These are phyloP conservation scores for Pogonocichla stellata DNA, from an alignment of 2,113 vertebrate species.

Conservation along the genomic window DNA sequence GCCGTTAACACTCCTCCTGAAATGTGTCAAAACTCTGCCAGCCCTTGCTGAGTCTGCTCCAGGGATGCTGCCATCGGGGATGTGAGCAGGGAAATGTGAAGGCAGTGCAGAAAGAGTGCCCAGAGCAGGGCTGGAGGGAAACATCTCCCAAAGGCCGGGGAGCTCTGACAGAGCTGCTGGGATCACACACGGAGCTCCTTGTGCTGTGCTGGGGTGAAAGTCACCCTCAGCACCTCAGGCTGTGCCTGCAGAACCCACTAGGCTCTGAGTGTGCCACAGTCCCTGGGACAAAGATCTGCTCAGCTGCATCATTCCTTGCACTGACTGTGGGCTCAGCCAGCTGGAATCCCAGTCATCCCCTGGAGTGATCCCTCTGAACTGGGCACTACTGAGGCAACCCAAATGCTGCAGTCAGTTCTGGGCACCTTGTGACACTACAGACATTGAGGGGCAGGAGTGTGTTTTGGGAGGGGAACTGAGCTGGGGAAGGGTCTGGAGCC, in stretches of 20 bases:
- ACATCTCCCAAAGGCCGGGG: background rate
- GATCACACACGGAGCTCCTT: background rate
- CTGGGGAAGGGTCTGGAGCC: background rate
- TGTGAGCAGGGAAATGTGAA: background rate
- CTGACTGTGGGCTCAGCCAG: background rate
- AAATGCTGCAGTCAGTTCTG: background rate
- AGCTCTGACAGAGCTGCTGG: background rate
- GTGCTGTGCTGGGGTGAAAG: background rate
- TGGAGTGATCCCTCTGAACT: background rate
- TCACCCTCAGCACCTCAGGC: background rate
- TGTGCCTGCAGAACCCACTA: background rate
- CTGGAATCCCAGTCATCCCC: background rate
- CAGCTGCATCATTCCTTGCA: background rate
- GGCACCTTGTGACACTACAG: background rate
- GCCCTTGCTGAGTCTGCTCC: background rate
- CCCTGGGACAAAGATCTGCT: background rate
- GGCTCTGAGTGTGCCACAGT: background rate
- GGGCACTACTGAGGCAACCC: background rate
- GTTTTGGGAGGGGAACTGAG: background rate
- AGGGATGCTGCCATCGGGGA: background rate
- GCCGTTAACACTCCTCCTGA: background rate
- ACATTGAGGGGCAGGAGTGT: background rate
- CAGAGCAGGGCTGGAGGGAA: background rate
- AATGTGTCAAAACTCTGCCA: background rate
- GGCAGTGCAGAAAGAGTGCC: fast-evolving